Evolutionary conservation across 2,797 vertebrate species (phyloP).

Genomic region (Pseudopleuronectes americanus): DNA sequence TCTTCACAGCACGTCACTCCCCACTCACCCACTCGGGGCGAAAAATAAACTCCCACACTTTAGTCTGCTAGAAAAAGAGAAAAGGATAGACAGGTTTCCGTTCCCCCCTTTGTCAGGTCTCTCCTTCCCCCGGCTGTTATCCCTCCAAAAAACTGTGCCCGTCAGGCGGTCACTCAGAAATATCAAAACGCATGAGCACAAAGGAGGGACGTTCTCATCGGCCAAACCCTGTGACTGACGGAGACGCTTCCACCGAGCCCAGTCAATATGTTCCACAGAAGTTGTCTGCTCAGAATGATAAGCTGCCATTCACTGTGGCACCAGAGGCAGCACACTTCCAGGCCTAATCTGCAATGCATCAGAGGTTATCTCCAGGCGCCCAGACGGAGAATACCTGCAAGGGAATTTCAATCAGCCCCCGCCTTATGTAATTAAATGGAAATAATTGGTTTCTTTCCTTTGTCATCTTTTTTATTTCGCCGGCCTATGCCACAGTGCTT

Average conservation of each 20-base stretch:
- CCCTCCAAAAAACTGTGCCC: conserved; percentile 38
- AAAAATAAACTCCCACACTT: conserved; percentile 59
- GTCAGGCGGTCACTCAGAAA: conserved; percentile 29
- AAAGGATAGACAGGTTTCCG: conserved; percentile 60
- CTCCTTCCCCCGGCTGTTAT: conserved; percentile 38
- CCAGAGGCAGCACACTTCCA: conserved; percentile 59
- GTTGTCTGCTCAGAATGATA: conserved; percentile 67
- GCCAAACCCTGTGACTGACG: conserved; percentile 33
- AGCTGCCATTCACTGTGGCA: conserved; percentile 51
- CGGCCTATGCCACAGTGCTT: conserved; percentile 28
- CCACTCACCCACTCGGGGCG: conserved; percentile 57
- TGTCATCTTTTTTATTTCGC: conserved; percentile 52
- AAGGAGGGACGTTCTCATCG: conserved; percentile 21
- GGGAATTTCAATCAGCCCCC: conserved; percentile 74
- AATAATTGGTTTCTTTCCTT: conserved; percentile 75
- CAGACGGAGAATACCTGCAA: conserved; percentile 70
- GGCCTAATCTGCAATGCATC: conserved; percentile 78
- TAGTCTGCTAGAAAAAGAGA: conserved; percentile 43
- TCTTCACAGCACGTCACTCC: conserved; percentile 64
- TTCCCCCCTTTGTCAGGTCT: conserved; percentile 59
- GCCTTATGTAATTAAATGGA: conserved; percentile 78
- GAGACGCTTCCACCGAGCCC: conserved; percentile 41
- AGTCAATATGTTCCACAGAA: conserved; percentile 52
- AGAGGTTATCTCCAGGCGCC: conserved; percentile 75
- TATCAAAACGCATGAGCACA: conserved; percentile 14